phyloP scores from a whole-genome alignment of 2,888 invertebrate species.

The Anorthoa munda region DNA sequence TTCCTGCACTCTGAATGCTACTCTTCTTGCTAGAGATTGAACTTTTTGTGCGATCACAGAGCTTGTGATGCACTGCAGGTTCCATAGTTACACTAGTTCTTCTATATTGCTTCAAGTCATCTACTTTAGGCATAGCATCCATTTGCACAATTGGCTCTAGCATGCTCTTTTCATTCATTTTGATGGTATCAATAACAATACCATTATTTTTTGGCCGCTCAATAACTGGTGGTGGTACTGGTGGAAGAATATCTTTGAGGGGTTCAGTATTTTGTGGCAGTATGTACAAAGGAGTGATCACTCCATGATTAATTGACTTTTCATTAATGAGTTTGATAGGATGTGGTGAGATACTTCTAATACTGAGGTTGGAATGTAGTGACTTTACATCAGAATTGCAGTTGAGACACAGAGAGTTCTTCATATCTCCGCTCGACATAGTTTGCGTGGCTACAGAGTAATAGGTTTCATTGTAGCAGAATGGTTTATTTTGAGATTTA shows the following conservation, averaged over 20 bases:
- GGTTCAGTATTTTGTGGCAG: conserved; percentile 77
- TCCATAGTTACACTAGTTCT: conserved; percentile 82
- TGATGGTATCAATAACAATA: conserved; percentile 70
- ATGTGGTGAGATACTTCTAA: conserved; percentile 84
- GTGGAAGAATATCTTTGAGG: conserved; percentile 64
- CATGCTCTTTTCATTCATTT: conserved; percentile 71
- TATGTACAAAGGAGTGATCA: conserved; percentile 80
- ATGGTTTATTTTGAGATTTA: conserved; percentile 88
- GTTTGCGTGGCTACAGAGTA: conserved; percentile 93
- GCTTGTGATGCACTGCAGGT: conserved; percentile 91
- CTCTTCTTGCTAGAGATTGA: conserved; percentile 87
- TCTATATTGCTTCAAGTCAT: conserved; percentile 76
- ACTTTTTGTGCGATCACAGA: conserved; percentile 90
- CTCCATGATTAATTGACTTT: conserved; percentile 73
- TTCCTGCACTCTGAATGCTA: conserved; percentile 80
- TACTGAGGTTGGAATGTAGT: conserved; percentile 83
- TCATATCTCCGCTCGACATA: conserved; percentile 84
- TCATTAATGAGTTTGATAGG: conserved; percentile 82
- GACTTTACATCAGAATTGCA: conserved; percentile 92
- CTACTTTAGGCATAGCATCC: conserved; percentile 71
- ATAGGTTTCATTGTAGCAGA: conserved; percentile 90
- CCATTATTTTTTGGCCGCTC: conserved; percentile 73
- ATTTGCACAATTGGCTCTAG: conserved; percentile 71
- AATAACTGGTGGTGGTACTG: conserved; percentile 60
- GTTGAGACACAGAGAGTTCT: conserved; percentile 90